A percentile compares a stretch with the other conserved stretches of the same genome.
phyloP scores from a whole-genome alignment of 2,888 invertebrate genomes.

The Eustalomyia histrio region DNA sequence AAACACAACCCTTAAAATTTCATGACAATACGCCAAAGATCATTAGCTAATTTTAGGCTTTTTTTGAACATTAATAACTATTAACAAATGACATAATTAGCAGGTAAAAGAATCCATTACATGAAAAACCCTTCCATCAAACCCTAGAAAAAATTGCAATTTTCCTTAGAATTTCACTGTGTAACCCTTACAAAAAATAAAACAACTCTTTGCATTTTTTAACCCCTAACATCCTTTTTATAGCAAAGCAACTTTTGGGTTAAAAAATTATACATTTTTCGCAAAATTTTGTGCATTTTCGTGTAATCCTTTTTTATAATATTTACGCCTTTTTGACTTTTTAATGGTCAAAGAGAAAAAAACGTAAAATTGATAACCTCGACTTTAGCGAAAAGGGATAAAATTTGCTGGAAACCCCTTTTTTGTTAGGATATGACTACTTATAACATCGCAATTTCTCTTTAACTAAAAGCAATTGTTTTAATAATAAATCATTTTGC shows the following conservation, averaged over 20 bases:
- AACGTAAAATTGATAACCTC: constrained; percentile 35
- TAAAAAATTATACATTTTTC: constrained; percentile 27
- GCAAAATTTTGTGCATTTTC: constrained; percentile 34
- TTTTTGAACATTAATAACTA: constrained; percentile 20
- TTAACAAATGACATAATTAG: constrained; percentile 53
- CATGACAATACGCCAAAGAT: neutral
- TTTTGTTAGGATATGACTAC: constrained; percentile 1
- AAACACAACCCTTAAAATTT: constrained; percentile 12
- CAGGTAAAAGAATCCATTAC: constrained; percentile 43
- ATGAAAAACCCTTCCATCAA: constrained; percentile 34
- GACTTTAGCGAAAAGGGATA: constrained; percentile 26
- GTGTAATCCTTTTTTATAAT: constrained; percentile 32
- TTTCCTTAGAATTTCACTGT: constrained; percentile 33
- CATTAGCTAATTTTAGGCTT: neutral
- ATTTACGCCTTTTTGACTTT: constrained; percentile 38
- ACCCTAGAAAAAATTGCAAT: constrained; percentile 45
- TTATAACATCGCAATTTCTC: neutral
- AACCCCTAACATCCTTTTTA: constrained; percentile 3
- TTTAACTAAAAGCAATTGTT: too few relatives aligned
- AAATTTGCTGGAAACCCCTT: neutral
- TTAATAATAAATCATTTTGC: constrained; percentile 19
- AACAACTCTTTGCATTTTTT: constrained; percentile 16
- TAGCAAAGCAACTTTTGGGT: constrained; percentile 11
- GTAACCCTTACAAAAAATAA: constrained; percentile 43
- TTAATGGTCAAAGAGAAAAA: constrained; percentile 22